These are phyloP conservation scores for Podiceps cristatus DNA, from an alignment of 2,113 vertebrate genomes.

Conservation along the genomic window DNA sequence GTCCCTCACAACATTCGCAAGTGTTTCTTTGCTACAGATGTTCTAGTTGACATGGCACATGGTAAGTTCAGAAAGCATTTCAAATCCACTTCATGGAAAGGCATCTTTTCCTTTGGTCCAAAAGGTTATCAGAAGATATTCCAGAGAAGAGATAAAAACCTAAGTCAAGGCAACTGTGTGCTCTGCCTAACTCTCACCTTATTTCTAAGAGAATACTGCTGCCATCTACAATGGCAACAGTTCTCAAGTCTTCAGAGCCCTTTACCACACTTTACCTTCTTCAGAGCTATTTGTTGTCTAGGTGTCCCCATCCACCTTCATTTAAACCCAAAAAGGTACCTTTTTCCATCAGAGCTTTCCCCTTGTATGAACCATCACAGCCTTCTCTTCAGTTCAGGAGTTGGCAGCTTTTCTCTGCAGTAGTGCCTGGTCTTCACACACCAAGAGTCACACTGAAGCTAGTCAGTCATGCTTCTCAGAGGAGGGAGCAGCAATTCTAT, in stretches of 20 bases:
- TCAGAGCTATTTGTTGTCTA: neutral
- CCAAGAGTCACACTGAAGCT: neutral
- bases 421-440: constrained; percentile 11
- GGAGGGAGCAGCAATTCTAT: neutral
- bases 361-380: neutral
- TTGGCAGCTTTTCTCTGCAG: constrained; percentile 14
- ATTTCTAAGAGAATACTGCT: neutral
- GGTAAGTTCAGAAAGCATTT: neutral
- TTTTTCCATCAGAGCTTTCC: neutral
- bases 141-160: neutral
- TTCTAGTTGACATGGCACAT: neutral
- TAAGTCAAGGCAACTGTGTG: neutral
- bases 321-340: neutral
- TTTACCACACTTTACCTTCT: neutral
- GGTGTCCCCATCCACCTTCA: neutral
- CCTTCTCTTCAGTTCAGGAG: neutral
- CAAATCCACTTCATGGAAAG: neutral
- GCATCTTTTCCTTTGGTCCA: neutral
- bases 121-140: neutral
- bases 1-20: neutral
- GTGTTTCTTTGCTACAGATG: neutral
- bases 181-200: neutral
- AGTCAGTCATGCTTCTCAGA: neutral
- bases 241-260: neutral
- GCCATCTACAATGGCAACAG: neutral